phyloP scores from a whole-genome alignment of 1,140 invertebrate genomes.

The Dendrolimus punctatus region DNA sequence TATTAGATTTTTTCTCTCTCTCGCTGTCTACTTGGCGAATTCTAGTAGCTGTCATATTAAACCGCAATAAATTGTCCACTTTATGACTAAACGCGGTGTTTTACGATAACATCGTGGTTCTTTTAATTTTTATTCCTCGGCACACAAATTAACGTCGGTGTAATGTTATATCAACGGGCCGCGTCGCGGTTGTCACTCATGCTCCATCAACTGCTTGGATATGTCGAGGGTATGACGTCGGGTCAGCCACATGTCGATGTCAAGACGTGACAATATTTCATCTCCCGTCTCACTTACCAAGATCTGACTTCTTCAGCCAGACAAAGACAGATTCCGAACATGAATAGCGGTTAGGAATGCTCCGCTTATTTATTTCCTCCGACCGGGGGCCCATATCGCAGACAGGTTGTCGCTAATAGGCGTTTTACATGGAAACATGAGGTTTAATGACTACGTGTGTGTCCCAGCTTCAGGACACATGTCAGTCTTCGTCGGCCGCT shows the following conservation, averaged over 20 bases:
- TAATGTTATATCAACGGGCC: conserved; percentile 54
- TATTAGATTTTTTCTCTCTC: conserved; percentile 27
- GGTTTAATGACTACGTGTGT: conserved; percentile 54
- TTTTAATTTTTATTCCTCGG: conserved; percentile 40
- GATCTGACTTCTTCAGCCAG: conserved; percentile 35
- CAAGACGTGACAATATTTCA: conserved; percentile 56
- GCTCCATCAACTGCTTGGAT: conserved; percentile 68
- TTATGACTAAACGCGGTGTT: conserved; percentile 50
- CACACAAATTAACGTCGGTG: conserved; percentile 59
- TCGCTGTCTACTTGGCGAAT: conserved; percentile 31
- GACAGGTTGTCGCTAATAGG: conserved; percentile 63
- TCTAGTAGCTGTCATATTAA: conserved; percentile 59
- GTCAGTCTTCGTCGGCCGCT: conserved; percentile 44
- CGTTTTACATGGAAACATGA: conserved; percentile 55
- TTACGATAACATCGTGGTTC: conserved; percentile 42
- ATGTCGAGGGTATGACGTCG: conserved; percentile 60
- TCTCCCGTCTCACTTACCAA: conserved; percentile 50
- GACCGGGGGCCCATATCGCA: conserved; percentile 41
- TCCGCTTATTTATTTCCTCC: conserved; percentile 42
- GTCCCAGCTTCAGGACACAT: conserved; percentile 40
- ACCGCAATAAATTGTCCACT: conserved; percentile 50
- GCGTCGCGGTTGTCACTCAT: conserved; percentile 62
- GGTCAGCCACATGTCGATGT: conserved; percentile 65
- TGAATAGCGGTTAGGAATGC: conserved; percentile 39
- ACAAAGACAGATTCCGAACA: conserved; percentile 51